Percentiles rank a stretch among this genome's conserved stretches.
These are phyloP conservation scores for Terrapene triunguis DNA, from an alignment of 2,113 vertebrate genomes.

Conservation along the genomic window DNA sequence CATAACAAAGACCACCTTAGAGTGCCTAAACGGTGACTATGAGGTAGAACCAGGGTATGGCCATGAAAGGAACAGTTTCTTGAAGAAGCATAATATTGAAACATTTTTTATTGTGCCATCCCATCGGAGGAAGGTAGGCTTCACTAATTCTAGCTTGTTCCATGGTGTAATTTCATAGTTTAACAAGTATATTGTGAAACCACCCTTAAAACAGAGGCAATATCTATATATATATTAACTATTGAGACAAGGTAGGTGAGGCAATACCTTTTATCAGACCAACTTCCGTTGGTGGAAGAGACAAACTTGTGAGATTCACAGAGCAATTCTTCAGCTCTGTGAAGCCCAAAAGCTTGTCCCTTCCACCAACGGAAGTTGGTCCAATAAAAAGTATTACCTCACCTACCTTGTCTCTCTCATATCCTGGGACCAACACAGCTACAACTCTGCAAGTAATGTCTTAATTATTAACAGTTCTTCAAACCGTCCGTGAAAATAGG, in stretches of 20 bases:
- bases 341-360: background rate
- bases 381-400: background rate
- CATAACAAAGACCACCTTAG: constrained; percentile 94
- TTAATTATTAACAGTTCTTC: background rate
- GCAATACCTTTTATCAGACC: background rate
- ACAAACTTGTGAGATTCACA: background rate
- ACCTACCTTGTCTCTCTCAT: background rate
- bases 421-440: background rate
- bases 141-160: background rate
- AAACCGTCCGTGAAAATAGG: background rate
- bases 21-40: constrained; percentile 97
- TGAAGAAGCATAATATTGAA: constrained; percentile 96
- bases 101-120: constrained; percentile 99
- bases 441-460: background rate
- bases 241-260: background rate
- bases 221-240: background rate
- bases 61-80: constrained; percentile 94
- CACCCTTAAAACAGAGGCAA: constrained; percentile 8
- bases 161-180: background rate
- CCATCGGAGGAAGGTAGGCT: constrained; percentile 93
- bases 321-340: background rate
- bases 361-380: background rate
- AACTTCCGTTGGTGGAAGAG: background rate
- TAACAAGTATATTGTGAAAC: background rate
- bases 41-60: constrained; percentile 97